Evolutionary conservation across 2,797 vertebrate species (phyloP).

Genomic region (Denticeps clupeoides): DNA sequence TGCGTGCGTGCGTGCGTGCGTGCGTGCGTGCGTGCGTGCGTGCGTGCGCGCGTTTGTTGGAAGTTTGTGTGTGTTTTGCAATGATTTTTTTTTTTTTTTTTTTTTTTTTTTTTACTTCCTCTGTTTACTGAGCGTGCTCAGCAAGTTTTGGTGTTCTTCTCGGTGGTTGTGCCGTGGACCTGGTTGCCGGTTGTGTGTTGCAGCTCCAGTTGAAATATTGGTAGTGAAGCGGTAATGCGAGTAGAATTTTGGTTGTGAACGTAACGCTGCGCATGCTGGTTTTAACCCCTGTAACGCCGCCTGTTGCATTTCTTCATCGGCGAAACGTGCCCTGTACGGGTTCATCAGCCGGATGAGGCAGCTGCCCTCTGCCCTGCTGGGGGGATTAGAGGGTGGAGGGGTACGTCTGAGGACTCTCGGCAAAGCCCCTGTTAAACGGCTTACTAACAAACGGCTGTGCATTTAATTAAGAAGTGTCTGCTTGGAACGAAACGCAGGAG

Average conservation of each 20-base stretch:
- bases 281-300: too few relatives aligned
- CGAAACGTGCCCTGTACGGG: slow-evolving; percentile 2
- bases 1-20: slow-evolving; percentile 1
- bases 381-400: slow-evolving; percentile 38
- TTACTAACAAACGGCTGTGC: slow-evolving; percentile 51
- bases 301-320: too few relatives aligned
- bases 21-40: slow-evolving; percentile 10
- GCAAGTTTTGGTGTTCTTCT: too few relatives aligned
- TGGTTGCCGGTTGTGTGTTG: too few relatives aligned
- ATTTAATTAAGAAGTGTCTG: slow-evolving; percentile 39
- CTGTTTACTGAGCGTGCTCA: too few relatives aligned
- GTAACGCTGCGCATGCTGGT: too few relatives aligned
- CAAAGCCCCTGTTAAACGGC: slow-evolving; percentile 52
- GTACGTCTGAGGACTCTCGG: slow-evolving; percentile 9
- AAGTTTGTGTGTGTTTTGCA: not conserved
- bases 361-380: slow-evolving; percentile 41
- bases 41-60: not conserved
- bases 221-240: too few relatives aligned
- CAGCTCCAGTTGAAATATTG: too few relatives aligned
- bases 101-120: too few relatives aligned
- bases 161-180: too few relatives aligned
- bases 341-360: slow-evolving; percentile 49
- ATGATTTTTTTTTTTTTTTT: too few relatives aligned
- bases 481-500: not conserved
- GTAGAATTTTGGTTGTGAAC: too few relatives aligned